These are phyloP conservation scores for Oscheius onirici DNA, from an alignment of 2,888 invertebrate genomes.

Conservation along the genomic window DNA sequence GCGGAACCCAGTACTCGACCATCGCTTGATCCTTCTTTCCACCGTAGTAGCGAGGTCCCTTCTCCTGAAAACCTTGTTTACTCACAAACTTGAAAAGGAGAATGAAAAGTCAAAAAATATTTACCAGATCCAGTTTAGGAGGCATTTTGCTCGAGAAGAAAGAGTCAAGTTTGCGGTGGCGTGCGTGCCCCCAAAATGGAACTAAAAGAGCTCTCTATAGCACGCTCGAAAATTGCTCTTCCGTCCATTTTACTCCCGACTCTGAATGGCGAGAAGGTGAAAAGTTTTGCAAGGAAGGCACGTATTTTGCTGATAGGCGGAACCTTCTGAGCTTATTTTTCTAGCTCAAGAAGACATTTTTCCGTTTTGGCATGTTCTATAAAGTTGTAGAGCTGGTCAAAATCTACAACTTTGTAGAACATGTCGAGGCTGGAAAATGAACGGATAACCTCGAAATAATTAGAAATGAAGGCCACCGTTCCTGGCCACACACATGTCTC, in stretches of 20 bases:
- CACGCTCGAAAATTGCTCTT: too few species aligned
- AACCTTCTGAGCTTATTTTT: too few species aligned
- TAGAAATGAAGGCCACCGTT: too few species aligned
- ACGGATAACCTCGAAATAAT: too few species aligned
- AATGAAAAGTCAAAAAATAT: neutral
- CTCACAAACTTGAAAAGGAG: neutral
- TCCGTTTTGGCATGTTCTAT: too few species aligned
- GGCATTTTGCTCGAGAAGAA: neutral
- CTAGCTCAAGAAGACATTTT: too few species aligned
- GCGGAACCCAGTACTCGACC: conserved; percentile 51
- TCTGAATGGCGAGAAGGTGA: neutral
- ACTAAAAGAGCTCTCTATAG: conserved; percentile 4
- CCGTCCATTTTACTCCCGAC: neutral
- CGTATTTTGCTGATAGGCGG: too few species aligned
- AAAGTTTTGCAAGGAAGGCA: neutral
- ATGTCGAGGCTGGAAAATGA: too few species aligned
- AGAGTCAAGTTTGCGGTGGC: neutral
- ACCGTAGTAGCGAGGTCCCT: conserved; percentile 8
- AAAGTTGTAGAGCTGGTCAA: too few species aligned
- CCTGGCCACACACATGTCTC: too few species aligned
- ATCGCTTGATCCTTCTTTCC: conserved; percentile 29
- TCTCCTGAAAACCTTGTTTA: conserved; percentile 10
- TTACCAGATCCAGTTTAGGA: conserved; percentile 6
- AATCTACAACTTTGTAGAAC: too few species aligned
- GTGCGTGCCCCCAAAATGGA: conserved; percentile 25